A percentile compares a stretch with the other conserved stretches of the same genome.
These are phyloP conservation scores for Paracanthobrama guichenoti DNA, from an alignment of 2,113 vertebrate species.

Conservation along the genomic window DNA sequence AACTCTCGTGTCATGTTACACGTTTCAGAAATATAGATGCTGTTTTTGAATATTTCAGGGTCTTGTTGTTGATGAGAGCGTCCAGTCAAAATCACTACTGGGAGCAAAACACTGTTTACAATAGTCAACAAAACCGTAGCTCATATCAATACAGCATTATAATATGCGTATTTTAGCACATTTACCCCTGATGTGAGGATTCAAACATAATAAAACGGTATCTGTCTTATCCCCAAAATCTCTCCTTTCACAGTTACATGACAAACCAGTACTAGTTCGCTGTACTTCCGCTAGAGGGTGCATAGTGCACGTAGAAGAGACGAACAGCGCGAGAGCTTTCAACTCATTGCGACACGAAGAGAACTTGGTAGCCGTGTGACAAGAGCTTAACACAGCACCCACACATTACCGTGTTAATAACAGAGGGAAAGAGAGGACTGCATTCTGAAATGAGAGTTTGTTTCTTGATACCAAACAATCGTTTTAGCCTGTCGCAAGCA, in stretches of 20 bases:
- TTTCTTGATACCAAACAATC: conserved; percentile 23
- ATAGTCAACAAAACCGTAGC: not conserved
- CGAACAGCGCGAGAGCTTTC: not conserved
- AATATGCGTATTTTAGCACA: not conserved
- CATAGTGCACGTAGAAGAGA: conserved; percentile 19
- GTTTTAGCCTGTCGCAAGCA: not conserved
- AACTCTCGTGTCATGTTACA: not conserved
- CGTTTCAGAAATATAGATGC: not conserved
- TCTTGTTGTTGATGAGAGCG: too few species aligned
- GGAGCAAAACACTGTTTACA: not conserved
- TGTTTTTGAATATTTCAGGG: not conserved
- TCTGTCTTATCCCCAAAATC: not conserved
- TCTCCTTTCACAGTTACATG: not conserved
- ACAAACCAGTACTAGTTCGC: not conserved
- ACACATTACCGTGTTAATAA: not conserved
- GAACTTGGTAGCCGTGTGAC: conserved; percentile 25
- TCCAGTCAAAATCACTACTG: not conserved
- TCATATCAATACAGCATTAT: not conserved
- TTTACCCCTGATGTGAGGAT: not conserved
- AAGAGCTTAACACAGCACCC: conserved; percentile 18
- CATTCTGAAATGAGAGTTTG: conserved; percentile 4
- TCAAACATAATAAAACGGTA: not conserved
- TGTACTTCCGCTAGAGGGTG: conserved; percentile 45
- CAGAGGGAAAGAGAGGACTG: not conserved
- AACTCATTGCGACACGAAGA: conserved; percentile 22